These are phyloP conservation scores for Metaphire vulgaris DNA, from an alignment of 1,140 invertebrate genomes.

Conservation along the genomic window DNA sequence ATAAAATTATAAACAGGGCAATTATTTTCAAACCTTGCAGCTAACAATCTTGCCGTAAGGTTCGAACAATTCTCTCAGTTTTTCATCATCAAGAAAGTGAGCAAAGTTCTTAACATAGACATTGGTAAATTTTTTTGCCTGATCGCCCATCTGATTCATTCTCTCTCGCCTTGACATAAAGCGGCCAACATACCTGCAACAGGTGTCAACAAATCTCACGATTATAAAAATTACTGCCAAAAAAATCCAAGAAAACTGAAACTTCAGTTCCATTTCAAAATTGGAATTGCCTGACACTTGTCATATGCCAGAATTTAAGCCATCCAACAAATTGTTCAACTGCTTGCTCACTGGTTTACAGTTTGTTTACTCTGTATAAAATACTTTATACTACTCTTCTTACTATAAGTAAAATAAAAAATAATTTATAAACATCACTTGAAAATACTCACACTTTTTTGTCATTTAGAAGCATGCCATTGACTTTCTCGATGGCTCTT, in stretches of 20 bases:
- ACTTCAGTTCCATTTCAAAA: too few species aligned
- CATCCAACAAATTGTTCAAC: too few species aligned
- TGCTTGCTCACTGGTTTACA: too few species aligned
- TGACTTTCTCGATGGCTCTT: slow-evolving; percentile 89
- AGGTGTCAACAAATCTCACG: too few species aligned
- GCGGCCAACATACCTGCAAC: slow-evolving; percentile 73
- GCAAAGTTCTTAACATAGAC: slow-evolving; percentile 99
- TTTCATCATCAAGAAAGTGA: slow-evolving; percentile 88
- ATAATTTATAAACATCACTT: too few species aligned
- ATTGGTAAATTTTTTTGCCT: slow-evolving; percentile 95
- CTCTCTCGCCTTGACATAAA: slow-evolving; percentile 96
- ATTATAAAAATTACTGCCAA: too few species aligned
- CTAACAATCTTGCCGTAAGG: slow-evolving; percentile 89
- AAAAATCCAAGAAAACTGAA: too few species aligned
- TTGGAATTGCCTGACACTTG: too few species aligned
- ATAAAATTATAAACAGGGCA: background rate
- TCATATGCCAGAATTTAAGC: too few species aligned
- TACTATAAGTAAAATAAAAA: too few species aligned
- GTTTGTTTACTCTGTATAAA: too few species aligned
- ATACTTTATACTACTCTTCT: too few species aligned
- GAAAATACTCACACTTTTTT: slow-evolving; percentile 79
- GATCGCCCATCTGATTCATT: slow-evolving; percentile 92
- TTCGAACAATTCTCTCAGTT: slow-evolving; percentile 87
- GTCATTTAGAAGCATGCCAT: slow-evolving; percentile 88
- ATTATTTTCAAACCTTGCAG: slow-evolving; percentile 61